Percentiles rank a stretch among this genome's conserved stretches.
phyloP scores from a whole-genome alignment of 2,113 vertebrate genomes.

The Sialia sialis region DNA sequence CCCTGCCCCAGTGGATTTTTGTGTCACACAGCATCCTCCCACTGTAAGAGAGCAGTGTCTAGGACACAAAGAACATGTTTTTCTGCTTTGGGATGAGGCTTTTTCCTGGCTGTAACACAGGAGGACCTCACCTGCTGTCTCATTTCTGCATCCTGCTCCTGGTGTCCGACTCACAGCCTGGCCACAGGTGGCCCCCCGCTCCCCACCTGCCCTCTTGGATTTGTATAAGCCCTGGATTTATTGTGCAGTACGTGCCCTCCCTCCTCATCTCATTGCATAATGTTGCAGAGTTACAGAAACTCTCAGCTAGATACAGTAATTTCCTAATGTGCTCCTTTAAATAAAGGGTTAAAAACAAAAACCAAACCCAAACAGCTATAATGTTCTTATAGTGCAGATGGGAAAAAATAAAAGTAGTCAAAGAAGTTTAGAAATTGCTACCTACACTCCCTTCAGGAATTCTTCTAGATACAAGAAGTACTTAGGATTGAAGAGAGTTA shows the following conservation, averaged over 20 bases:
- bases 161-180: not conserved
- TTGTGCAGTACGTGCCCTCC: not conserved
- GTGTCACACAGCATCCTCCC: not conserved
- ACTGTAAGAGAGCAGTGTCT: not conserved
- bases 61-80: not conserved
- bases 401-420: not conserved
- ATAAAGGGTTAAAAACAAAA: not conserved
- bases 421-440: not conserved
- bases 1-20: not conserved
- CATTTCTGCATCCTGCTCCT: not conserved
- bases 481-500: not conserved
- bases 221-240: not conserved
- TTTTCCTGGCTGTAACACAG: not conserved
- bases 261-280: not conserved
- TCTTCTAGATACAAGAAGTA: not conserved
- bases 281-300: not conserved
- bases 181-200: not conserved
- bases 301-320: not conserved
- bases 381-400: not conserved
- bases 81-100: fast-evolving
- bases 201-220: not conserved
- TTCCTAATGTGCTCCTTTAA: not conserved
- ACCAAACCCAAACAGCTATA: not conserved
- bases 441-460: not conserved
- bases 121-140: not conserved